Evolutionary conservation across 2,113 vertebrate species (phyloP).

Genomic region (Laterallus jamaicensis): DNA sequence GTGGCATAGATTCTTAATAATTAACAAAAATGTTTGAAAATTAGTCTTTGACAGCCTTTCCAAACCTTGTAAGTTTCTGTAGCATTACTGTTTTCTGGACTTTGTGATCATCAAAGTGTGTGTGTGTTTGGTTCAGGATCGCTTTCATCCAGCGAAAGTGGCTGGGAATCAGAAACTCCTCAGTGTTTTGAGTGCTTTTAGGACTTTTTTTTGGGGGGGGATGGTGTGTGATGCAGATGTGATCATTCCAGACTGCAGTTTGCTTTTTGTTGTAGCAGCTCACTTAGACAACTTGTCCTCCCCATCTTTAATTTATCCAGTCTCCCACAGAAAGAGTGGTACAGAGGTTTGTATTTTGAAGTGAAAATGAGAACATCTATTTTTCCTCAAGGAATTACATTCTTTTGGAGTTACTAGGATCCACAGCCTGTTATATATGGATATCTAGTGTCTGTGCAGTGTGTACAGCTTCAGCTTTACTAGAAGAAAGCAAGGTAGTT

Average conservation of each 20-base stretch:
- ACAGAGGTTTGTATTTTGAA: background rate
- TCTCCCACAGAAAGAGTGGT: background rate
- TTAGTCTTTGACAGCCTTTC: background rate
- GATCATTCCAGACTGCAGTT: background rate
- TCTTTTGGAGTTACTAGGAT: background rate
- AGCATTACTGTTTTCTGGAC: background rate
- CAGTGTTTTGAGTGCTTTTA: background rate
- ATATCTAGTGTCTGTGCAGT: background rate
- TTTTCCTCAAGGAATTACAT: background rate
- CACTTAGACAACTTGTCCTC: background rate
- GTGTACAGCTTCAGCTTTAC: background rate
- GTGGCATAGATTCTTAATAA: background rate
- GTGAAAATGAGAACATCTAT: background rate
- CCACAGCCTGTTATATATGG: background rate
- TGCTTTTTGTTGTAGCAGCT: background rate
- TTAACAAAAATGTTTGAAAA: background rate
- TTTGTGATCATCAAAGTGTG: background rate
- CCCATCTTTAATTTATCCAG: background rate
- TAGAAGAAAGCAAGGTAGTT: background rate
- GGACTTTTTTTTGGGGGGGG: background rate
- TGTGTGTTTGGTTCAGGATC: background rate
- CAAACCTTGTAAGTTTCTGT: background rate
- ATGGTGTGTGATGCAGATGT: background rate
- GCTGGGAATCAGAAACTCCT: background rate
- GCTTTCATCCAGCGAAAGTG: too few species aligned